Base-by-base conservation (phyloP, 2,113 vertebrate genomes). In the Leucoraja erinaceus region DNA sequence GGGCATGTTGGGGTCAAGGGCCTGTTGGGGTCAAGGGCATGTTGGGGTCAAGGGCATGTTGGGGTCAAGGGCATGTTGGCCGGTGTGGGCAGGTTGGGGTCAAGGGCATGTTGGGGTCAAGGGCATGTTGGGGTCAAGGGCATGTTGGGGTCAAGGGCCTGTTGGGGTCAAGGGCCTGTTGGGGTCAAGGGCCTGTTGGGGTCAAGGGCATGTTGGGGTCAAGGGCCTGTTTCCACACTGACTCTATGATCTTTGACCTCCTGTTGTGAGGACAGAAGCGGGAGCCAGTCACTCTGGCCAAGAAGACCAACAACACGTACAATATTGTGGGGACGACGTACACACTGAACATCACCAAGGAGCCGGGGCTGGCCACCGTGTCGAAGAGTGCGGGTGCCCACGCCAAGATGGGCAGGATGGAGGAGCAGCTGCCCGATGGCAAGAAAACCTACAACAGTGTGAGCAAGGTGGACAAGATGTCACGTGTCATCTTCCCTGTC, bases 401-500 rank as follows among this genome's bases (percentile, higher is more conserved):
- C 0, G 95, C 95, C 25, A 98, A 97, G 95, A 93, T 96, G 75
- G 96, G 96, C 93, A 97, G 96, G 38, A 94, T 98, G 94, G 98
- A 98, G 38, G 98, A 98, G 93, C 98, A 97, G 93, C 96, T 98
- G 38, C 96, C 96, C 38, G 98, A 99, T 93, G 97, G 96, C 94
- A 98, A 97, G 95, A 99, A 99, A 95, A 98, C 98, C 38, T 99
- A 99, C 97, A 99, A 99, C 96, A 99, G 98, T 0, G 99, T 99
- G 96, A 99, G 99, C 97, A 99, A 98, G 96, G 98, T 99, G 95
- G 99, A 99, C 97, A 99, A 99, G 96, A 98, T 99, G 94, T 99
- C 99, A 0, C 98, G 99, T 95, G 99, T 99, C 93, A 97, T 99
- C 95, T 99, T 99, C 95, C 99, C 99, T 1, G 96, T 99, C 90